phyloP scores from a whole-genome alignment of 2,888 invertebrate species.

The Diploptera punctata region DNA sequence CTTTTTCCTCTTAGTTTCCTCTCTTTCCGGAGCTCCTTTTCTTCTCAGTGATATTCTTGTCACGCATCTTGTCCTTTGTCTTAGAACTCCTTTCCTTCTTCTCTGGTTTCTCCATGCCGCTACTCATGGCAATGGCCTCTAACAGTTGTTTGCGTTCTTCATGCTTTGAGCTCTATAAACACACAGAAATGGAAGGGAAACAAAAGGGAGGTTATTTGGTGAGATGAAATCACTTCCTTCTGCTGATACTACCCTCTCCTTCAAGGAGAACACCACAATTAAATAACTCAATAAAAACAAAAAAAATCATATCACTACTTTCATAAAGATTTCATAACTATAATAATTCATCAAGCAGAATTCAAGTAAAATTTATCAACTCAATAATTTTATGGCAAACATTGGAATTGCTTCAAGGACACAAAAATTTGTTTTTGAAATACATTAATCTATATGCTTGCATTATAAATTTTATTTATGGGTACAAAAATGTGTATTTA shows the following conservation, averaged over 20 bases:
- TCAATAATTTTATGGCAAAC: no score
- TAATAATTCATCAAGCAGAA: no score
- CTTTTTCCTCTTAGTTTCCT: constrained; percentile 81
- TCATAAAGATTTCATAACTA: no score
- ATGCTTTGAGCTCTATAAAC: constrained; percentile 58
- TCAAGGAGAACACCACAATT: no score
- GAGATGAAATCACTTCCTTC: not conserved
- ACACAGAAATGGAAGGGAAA: constrained; percentile 42
- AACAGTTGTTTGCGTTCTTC: constrained; percentile 52
- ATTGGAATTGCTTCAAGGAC: no score
- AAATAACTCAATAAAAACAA: no score
- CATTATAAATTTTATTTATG: no score
- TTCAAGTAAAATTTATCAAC: no score
- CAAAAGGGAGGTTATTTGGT: constrained; percentile 34
- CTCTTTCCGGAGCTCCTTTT: constrained; percentile 80
- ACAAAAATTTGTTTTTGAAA: no score
- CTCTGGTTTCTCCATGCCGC: constrained; percentile 53
- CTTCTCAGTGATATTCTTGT: constrained; percentile 67
- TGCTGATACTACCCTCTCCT: not conserved
- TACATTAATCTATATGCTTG: no score
- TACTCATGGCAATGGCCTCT: constrained; percentile 32
- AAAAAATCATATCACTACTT: no score
- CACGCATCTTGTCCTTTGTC: constrained; percentile 58
- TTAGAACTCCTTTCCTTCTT: constrained; percentile 61
- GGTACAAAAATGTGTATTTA: no score